Base-by-base conservation (phyloP, 2,113 vertebrate genomes). In the Nothoprocta pentlandii region DNA sequence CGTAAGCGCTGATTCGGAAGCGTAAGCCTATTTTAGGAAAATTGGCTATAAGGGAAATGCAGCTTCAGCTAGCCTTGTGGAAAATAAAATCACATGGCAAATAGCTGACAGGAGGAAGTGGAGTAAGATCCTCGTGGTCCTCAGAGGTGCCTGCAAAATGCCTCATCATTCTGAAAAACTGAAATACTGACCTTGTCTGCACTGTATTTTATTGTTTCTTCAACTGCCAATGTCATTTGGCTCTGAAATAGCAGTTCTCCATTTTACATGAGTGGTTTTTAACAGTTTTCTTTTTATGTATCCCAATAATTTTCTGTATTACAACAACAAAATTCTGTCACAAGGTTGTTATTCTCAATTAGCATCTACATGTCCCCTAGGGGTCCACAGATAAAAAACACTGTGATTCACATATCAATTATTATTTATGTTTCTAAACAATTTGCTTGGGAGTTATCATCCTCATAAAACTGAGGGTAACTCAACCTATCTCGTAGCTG, bases 221-320 rank as follows among this genome's bases (percentile, higher is more conserved):
- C 30, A 73, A 30, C 54, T 77, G 28, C 16, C 46, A 80, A 59
- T 53, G 69, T 67, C 0, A 73, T 87, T 85, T 49, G 23, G 6
- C n/a, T 69, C 59, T 90, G 71, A 74, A 16, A 0, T 75, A 74
- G 73, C 41, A 77, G 53, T 1, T 39, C 3, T 34, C 51, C 44
- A 3, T 49, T 32, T n/a, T 47, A 36, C 30, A 49, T 26, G 11
- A 19, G 54, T 53, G 32, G 7, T 80, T 85, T 83, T 70, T 34
- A 53, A 15, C 23, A 2, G 1, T 42, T 93, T 90, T 41, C 44
- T 11, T 1, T 70, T 85, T 87, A 59, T 86, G 79, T 56, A 73
- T 36, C 36, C 10, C 25, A 86, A 17, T 71, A 89, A 84, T 89
- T 89, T 93, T 91, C 61, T 89, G 86, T 80, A 84, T 56, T 83